phyloP scores from a whole-genome alignment of 2,888 invertebrate species.

The Hypolimnas misippus region DNA sequence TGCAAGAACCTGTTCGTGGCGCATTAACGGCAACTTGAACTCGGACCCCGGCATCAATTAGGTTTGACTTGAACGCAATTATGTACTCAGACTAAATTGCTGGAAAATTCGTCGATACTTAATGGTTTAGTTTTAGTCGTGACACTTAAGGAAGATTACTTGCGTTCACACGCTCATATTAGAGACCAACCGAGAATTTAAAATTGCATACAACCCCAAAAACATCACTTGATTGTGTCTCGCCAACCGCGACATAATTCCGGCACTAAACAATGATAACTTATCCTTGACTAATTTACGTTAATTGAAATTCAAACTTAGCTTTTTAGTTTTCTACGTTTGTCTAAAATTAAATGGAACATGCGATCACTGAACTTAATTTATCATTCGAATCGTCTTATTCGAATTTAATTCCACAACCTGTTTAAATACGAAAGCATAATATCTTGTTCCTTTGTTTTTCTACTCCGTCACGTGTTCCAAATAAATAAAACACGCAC shows the following conservation, averaged over 20 bases:
- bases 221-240: constrained; percentile 12
- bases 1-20: constrained; percentile 60
- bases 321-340: background rate
- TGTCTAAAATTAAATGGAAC: background rate
- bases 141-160: constrained; percentile 62
- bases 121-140: constrained; percentile 63
- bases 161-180: constrained; percentile 51
- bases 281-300: background rate
- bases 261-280: constrained; percentile 1
- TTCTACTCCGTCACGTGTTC: constrained; percentile 61
- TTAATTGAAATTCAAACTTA: constrained; percentile 10
- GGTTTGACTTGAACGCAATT: constrained; percentile 81
- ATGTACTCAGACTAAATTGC: constrained; percentile 81
- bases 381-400: no score
- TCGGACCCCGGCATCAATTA: constrained; percentile 64
- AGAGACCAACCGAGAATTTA: constrained; percentile 10
- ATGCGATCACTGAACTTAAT: background rate
- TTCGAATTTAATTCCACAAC: background rate
- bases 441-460: constrained; percentile 45
- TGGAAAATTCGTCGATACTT: constrained; percentile 76
- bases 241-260: constrained; percentile 3
- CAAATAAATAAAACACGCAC: constrained; percentile 68
- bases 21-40: constrained; percentile 73
- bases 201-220: constrained; percentile 13
- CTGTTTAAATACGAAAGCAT: constrained; percentile 34